phyloP scores from a whole-genome alignment of 2,797 vertebrate species.

The Anabas testudineus region DNA sequence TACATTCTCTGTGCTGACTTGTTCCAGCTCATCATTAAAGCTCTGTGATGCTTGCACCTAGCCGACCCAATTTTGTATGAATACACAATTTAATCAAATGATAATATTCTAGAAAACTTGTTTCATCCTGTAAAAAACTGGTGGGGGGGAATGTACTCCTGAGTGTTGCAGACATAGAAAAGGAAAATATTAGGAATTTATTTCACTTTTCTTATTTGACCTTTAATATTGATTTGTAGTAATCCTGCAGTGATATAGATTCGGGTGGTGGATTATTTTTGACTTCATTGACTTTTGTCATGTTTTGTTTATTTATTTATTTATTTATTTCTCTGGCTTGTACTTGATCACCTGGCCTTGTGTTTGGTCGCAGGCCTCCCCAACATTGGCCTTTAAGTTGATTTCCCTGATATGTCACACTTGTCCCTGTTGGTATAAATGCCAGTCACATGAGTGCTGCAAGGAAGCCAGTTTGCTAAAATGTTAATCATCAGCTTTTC shows the following conservation, averaged over 20 bases:
- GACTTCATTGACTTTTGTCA: too few species aligned
- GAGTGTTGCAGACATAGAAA: too few species aligned
- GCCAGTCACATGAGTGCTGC: too few species aligned
- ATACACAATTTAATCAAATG: not conserved
- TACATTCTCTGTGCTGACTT: not conserved
- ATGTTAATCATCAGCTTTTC: too few species aligned
- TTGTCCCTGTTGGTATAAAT: too few species aligned
- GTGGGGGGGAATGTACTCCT: not conserved
- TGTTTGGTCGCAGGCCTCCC: too few species aligned
- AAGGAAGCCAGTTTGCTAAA: too few species aligned
- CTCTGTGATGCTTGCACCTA: not conserved
- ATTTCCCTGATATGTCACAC: too few species aligned
- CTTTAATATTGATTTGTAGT: conserved; percentile 1
- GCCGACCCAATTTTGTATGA: not conserved
- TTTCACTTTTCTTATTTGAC: not conserved
- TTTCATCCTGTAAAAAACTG: not conserved
- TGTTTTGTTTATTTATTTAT: not conserved
- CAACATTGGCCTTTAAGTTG: too few species aligned
- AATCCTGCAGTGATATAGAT: too few species aligned
- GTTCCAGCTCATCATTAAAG: not conserved
- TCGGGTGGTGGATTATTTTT: not conserved
- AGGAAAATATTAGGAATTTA: not conserved
- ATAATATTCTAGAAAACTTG: not conserved
- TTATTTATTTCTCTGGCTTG: too few species aligned
- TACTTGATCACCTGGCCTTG: too few species aligned